Evolutionary conservation across 2,888 invertebrate genomes (phyloP), one percentile per base, ranked within the genome.

Genomic region (Globia sparganii): DNA sequence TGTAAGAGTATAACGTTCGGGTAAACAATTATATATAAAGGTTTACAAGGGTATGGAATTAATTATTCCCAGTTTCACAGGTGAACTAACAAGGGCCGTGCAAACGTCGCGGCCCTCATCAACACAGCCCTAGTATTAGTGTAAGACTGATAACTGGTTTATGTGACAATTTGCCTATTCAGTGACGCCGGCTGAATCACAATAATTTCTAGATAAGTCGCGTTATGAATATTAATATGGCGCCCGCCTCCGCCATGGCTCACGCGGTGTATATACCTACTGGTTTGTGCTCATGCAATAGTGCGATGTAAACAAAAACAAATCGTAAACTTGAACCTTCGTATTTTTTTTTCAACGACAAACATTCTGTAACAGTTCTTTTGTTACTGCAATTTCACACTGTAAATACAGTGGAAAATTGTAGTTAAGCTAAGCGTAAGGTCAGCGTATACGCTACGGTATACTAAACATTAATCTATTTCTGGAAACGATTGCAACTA

Each of bases 51-150:
- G 87, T 87, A 87, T 88, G 78, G 87, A 90, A 92, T 91, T 90
- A 91, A 91, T 92, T 90, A 91, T 90, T 89, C 83, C 78, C 87
- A 88, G 91, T 91, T 90, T 89, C 91, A 87, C 92, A 92, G 92
- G 92, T 93, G 92, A 90, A 90, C 90, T 89, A 91, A 91, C 90
- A 91, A 84, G 86, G 87, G 88, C 85, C 77, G 84, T 73, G 88
- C 87, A 87, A 89, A 87, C 85, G 90, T 82, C 85, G 70, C 58
- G 82, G 84, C 88, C 88, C 86, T 86, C 88, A 86, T 90, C 90
- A 91, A 89, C 88, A 85, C 85, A 83, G 81, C 73, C 75, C 85
- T 72, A 86, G 89, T 84, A 87, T 90, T 88, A 90, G 88, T 87
- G 85, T 77, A 80, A 91, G 91, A 91, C 88, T 91, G 89, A 91